Conservation (phyloP, 2,113 vertebrate genomes). For the Barnardius zonarius region DNA sequence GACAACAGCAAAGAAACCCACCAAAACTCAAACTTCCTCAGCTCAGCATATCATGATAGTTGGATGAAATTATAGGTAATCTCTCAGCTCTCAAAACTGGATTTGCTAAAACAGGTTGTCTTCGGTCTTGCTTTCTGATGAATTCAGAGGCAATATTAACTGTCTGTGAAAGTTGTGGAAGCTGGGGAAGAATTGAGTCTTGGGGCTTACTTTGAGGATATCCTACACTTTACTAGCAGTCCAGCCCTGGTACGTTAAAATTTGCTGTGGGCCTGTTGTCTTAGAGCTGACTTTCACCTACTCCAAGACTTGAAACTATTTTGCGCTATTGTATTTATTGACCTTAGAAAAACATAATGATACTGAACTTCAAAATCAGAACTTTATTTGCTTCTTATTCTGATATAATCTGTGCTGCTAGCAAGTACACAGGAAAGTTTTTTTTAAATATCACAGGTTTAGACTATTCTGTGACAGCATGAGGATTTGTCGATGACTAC, state of each 20-base stretch:
- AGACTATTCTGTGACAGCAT: background rate
- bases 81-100: background rate
- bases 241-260: background rate
- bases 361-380: background rate
- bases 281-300: background rate
- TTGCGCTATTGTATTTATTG: background rate
- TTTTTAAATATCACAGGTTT: background rate
- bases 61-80: background rate
- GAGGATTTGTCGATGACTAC: background rate
- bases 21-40: background rate
- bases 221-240: background rate
- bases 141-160: background rate
- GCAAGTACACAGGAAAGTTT: background rate
- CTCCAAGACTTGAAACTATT: background rate
- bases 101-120: background rate
- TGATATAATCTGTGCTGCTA: background rate
- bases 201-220: background rate
- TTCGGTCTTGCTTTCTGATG: background rate
- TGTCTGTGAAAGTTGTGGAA: background rate
- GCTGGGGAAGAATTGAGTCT: background rate
- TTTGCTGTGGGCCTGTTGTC: background rate
- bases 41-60: background rate
- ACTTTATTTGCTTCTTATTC: background rate
- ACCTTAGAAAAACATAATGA: slow-evolving; percentile 17
- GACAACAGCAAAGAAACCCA: too few species aligned